Conservation (phyloP, 2,113 vertebrate species). For the Laticauda colubrina region DNA sequence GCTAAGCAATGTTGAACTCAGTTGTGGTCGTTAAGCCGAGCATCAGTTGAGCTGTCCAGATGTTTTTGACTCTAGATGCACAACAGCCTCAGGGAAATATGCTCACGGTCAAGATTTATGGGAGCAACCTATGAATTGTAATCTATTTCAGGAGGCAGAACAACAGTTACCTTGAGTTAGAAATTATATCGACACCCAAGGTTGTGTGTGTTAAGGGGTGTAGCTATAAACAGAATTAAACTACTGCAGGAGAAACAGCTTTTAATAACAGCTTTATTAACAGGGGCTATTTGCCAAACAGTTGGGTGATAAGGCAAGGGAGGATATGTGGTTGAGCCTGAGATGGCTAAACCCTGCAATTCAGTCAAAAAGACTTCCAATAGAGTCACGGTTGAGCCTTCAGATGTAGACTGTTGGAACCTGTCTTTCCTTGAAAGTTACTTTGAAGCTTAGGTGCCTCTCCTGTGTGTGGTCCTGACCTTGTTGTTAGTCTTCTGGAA, state of each 20-base stretch:
- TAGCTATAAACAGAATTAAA: neutral
- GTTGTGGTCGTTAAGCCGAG: neutral
- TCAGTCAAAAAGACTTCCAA: neutral
- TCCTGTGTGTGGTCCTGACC: neutral
- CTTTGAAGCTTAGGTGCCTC: neutral
- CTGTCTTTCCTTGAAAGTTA: neutral
- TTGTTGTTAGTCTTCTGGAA: neutral
- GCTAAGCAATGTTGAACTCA: neutral
- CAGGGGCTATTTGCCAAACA: neutral
- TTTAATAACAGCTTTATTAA: neutral
- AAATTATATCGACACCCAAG: neutral
- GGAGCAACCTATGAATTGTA: neutral
- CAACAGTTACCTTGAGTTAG: neutral
- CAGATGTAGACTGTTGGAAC: neutral
- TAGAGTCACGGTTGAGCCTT: neutral
- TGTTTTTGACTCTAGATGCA: neutral
- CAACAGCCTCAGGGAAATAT: neutral
- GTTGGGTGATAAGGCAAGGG: neutral
- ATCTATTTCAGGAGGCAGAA: neutral
- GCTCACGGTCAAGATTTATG: neutral
- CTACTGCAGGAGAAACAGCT: neutral
- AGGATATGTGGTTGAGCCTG: neutral
- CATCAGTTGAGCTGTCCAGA: neutral
- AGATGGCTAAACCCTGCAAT: neutral
- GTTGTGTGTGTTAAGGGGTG: neutral